Evolutionary conservation across 2,113 vertebrate species (phyloP), one percentile per base, ranked within the genome.

Genomic region (Embiotoca jacksoni): DNA sequence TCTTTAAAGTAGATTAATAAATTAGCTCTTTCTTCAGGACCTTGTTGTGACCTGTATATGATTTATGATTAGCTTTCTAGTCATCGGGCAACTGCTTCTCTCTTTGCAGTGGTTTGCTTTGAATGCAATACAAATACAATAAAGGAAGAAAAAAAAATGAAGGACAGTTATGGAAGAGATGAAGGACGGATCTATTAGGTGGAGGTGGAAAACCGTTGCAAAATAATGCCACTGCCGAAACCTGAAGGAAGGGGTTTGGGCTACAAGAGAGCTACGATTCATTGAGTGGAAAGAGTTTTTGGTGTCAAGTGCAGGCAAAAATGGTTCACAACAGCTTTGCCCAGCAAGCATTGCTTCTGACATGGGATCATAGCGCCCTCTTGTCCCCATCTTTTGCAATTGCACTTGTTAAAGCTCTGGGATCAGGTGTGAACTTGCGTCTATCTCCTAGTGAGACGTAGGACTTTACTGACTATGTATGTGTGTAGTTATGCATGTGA

Each of bases 101-200:
- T 49, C 53, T 77, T 77, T 77, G 84, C 81, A 76, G 72, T 16
- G 37, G 56, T 61, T 79, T 79, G 41, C 52, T 83, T 72, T 54
- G 16, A 81, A 75, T 53, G 39, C 50, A 72, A 74, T 67, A 31
- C 46, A 31, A 63, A 61, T 36, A 60, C 54, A 78, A 62, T 30
- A 65, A 69, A 66, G n/a, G 54, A 77, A 39, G 72, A 67, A 85
- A 7, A 74, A 78, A 61, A 83, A 83, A 80, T 61, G 53, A 75
- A 68, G 59, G 68, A 80, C 57, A 81, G 36, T 59, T 37, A 63
- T 75, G 64, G 58, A 81, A 71, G 4, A 72, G 69, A 84, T 75
- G 65, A 82, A 89, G 89, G 89, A 91, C 86, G 88, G 87, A 91
- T 89, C 88, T 55, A 79, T 82, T 67, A 74, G 53, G 67, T 50